These are phyloP conservation scores for Eleginops maclovinus DNA, from an alignment of 2,113 vertebrate species.

Conservation along the genomic window DNA sequence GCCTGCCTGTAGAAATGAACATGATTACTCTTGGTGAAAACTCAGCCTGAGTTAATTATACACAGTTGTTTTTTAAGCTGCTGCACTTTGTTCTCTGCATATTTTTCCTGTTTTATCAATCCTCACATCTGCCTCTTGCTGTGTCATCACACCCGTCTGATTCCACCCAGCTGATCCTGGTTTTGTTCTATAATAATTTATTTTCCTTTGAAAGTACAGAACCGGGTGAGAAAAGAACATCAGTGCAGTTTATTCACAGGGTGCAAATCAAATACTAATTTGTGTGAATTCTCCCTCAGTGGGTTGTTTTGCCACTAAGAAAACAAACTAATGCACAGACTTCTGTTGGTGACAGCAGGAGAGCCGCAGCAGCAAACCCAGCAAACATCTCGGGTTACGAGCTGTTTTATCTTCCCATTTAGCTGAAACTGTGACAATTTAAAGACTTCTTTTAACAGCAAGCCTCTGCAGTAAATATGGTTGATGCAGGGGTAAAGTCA, in stretches of 20 bases:
- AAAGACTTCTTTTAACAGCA: conserved; percentile 49
- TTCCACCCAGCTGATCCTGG: conserved; percentile 51
- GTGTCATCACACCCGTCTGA: conserved; percentile 49
- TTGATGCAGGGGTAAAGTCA: conserved; percentile 56
- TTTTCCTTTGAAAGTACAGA: conserved; percentile 63
- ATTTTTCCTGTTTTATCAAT: conserved; percentile 30
- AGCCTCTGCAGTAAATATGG: conserved; percentile 57
- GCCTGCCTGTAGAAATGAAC: conserved; percentile 17
- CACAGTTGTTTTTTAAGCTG: conserved; percentile 31
- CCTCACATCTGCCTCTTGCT: conserved; percentile 50
- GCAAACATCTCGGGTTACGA: conserved; percentile 46
- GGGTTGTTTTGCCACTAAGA: conserved; percentile 41
- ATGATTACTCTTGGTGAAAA: conserved; percentile 33
- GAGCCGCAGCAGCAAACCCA: conserved; percentile 56
- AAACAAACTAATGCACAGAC: conserved; percentile 37
- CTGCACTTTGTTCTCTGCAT: conserved; percentile 32
- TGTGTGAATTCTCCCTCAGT: conserved; percentile 53
- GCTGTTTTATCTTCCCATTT: conserved; percentile 39
- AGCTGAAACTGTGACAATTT: conserved; percentile 60
- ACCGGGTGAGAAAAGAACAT: conserved; percentile 44
- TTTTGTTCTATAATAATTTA: conserved; percentile 54
- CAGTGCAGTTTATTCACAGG: conserved; percentile 50
- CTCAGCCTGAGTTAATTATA: conserved; percentile 39
- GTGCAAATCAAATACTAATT: conserved; percentile 74
- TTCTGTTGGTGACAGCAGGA: conserved; percentile 65